Evolutionary conservation across 2,113 vertebrate species (phyloP).

Genomic region (Danio rerio): GRCz12tu NC_133193.1:48813001-48813500

Average conservation of each 20-base stretch:
- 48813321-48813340: too few species aligned
- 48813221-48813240: neutral
- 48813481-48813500: too few species aligned
- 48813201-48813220: neutral
- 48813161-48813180: slow-evolving; percentile 26
- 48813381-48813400: too few species aligned
- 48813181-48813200: neutral
- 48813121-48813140: slow-evolving; percentile 52
- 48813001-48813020: slow-evolving; percentile 62
- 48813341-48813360: too few species aligned
- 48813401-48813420: too few species aligned
- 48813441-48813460: too few species aligned
- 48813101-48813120: slow-evolving; percentile 11
- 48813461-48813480: too few species aligned
- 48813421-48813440: too few species aligned
- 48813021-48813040: slow-evolving; percentile 48
- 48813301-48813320: too few species aligned
- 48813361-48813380: too few species aligned
- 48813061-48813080: slow-evolving; percentile 22
- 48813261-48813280: neutral
- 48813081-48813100: slow-evolving; percentile 32
- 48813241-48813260: neutral
- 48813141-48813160: slow-evolving; percentile 30
- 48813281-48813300: neutral
- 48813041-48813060: slow-evolving; percentile 6